Conservation (phyloP, 2,888 invertebrate genomes). For the Diabrotica balteata region DNA sequence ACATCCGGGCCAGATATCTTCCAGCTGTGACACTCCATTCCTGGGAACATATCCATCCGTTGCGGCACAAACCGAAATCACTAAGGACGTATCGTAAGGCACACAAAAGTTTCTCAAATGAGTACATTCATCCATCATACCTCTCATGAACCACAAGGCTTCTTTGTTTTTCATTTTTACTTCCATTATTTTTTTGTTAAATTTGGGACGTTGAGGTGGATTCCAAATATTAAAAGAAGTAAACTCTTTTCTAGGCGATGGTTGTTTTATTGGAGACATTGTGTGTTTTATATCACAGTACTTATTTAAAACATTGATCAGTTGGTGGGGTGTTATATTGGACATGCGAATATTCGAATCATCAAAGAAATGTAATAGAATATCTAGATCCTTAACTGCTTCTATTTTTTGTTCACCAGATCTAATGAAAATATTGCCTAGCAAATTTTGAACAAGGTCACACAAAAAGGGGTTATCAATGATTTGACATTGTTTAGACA, state of each 20-base stretch:
- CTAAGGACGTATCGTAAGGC: constrained; percentile 87
- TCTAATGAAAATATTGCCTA: constrained; percentile 43
- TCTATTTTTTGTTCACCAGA: neutral
- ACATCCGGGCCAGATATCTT: constrained; percentile 92
- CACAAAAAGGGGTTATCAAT: constrained; percentile 68
- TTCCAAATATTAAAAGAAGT: constrained; percentile 39
- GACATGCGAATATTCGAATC: constrained; percentile 13
- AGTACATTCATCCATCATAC: constrained; percentile 99
- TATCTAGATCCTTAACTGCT: constrained; percentile 21
- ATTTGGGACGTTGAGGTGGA: constrained; percentile 33
- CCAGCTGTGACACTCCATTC: constrained; percentile 79
- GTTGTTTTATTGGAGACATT: constrained; percentile 35
- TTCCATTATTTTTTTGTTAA: constrained; percentile 52
- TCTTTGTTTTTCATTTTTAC: constrained; percentile 76
- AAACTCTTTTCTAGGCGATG: constrained; percentile 31
- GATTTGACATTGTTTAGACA: constrained; percentile 86
- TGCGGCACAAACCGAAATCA: constrained; percentile 89
- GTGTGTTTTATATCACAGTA: constrained; percentile 46
- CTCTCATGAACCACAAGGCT: constrained; percentile 92
- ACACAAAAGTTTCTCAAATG: constrained; percentile 92
- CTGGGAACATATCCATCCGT: constrained; percentile 92
- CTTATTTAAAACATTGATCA: constrained; percentile 45
- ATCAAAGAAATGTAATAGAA: constrained; percentile 24
- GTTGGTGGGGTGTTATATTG: constrained; percentile 54
- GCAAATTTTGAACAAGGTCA: constrained; percentile 46